Conservation (phyloP, 37 sponge, comb jelly and placozoan species). For the Bolinopsis microptera region DNA sequence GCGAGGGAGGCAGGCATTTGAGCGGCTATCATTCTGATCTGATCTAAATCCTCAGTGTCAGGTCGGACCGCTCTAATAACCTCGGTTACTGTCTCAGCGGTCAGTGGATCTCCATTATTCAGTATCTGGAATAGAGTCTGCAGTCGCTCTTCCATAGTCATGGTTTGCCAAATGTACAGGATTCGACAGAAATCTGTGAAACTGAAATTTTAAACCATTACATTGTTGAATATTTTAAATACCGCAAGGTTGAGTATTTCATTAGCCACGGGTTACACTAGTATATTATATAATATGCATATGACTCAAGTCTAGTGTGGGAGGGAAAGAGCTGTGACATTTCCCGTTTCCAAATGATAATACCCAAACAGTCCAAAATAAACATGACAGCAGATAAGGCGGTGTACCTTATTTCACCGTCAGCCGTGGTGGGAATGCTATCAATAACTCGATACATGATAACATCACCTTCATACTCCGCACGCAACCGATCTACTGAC, state of each 20-base stretch:
- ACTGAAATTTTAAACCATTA: slow-evolving; percentile 51
- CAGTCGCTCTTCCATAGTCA: slow-evolving; percentile 56
- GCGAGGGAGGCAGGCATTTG: background rate
- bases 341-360: too few species aligned
- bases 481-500: background rate
- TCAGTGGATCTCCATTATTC: slow-evolving; percentile 57
- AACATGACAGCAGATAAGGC: background rate
- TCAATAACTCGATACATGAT: slow-evolving; percentile 60
- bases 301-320: too few species aligned
- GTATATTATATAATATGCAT: too few species aligned
- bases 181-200: slow-evolving; percentile 37
- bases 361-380: background rate
- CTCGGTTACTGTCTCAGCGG: background rate
- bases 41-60: background rate
- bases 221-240: too few species aligned
- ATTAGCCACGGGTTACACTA: too few species aligned
- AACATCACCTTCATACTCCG: background rate
- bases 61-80: slow-evolving; percentile 35
- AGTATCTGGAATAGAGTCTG: slow-evolving; percentile 54
- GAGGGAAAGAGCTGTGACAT: too few species aligned
- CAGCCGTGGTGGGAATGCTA: background rate
- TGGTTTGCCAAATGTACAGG: slow-evolving; percentile 62
- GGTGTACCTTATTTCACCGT: background rate
- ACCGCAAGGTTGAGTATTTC: too few species aligned
- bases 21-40: slow-evolving; percentile 23